phyloP scores from a whole-genome alignment of 2,888 invertebrate genomes.

The Eristalinus sepulchralis region DNA sequence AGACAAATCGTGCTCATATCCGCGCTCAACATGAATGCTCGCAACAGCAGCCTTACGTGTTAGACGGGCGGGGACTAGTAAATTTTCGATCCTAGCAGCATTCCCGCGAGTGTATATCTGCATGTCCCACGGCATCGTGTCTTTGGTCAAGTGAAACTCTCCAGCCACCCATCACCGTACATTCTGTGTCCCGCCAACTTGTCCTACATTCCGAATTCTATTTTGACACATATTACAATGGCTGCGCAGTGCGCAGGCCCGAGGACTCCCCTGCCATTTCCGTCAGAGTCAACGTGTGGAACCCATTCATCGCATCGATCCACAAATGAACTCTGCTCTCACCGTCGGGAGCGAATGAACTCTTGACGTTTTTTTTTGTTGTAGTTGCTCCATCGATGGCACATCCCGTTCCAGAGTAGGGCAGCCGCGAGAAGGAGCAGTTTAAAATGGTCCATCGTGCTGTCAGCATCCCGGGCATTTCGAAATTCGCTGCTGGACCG shows the following conservation, averaged over 20 bases:
- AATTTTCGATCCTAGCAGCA: neutral
- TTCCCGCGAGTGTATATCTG: neutral
- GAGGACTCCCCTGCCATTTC: neutral
- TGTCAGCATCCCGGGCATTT: constrained; percentile 78
- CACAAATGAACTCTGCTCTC: constrained; percentile 42
- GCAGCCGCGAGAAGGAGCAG: constrained; percentile 72
- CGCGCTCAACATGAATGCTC: neutral
- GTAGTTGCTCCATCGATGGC: neutral
- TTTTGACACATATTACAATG: constrained; percentile 51
- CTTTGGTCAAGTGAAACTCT: neutral
- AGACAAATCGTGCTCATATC: neutral
- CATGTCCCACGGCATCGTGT: neutral
- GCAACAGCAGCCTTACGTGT: neutral
- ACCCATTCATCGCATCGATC: constrained; percentile 30
- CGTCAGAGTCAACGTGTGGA: constrained; percentile 34
- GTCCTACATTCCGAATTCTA: constrained; percentile 20
- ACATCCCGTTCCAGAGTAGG: constrained; percentile 42
- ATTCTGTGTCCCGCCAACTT: constrained; percentile 28
- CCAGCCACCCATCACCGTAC: neutral
- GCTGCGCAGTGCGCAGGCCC: neutral
- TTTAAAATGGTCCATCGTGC: constrained; percentile 80
- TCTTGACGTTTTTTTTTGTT: neutral
- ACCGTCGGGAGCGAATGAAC: neutral
- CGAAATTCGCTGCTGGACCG: constrained; percentile 62
- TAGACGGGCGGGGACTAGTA: neutral